phyloP scores from a whole-genome alignment of 2,888 invertebrate genomes.

The Cantharis lateralis region DNA sequence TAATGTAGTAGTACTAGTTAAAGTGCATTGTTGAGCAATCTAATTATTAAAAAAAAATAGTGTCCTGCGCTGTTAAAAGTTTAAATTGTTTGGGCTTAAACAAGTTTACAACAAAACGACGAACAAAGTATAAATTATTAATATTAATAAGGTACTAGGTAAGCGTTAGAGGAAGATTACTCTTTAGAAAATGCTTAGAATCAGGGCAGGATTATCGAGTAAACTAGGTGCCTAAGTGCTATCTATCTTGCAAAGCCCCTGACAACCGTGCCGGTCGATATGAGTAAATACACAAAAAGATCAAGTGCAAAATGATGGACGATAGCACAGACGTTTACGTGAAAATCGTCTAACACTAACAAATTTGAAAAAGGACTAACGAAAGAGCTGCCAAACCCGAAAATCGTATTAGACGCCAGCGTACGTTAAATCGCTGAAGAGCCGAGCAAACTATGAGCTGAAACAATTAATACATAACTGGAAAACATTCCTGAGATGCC shows the following conservation, averaged over 20 bases:
- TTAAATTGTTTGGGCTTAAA: neutral
- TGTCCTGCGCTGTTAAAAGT: neutral
- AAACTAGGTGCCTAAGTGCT: neutral
- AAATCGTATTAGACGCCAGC: neutral
- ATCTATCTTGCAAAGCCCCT: neutral
- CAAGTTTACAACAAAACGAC: neutral
- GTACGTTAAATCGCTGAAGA: neutral
- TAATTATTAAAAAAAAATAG: too few species aligned
- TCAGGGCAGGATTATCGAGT: neutral
- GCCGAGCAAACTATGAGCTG: neutral
- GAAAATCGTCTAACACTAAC: neutral
- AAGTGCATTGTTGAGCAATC: neutral
- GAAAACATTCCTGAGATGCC: neutral
- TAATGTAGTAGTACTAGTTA: too few species aligned
- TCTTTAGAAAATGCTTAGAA: neutral
- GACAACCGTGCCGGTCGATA: neutral
- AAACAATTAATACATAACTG: neutral
- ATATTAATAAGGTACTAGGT: neutral
- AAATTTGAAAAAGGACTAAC: neutral
- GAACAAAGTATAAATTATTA: neutral
- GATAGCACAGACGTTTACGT: neutral
- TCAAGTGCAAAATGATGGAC: neutral
- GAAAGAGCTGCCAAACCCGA: neutral
- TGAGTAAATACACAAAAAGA: neutral
- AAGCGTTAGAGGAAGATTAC: neutral